Evolutionary conservation across 1,140 invertebrate genomes (phyloP), one percentile per base, ranked within the genome.

Genomic region (Apis dorsata): DNA sequence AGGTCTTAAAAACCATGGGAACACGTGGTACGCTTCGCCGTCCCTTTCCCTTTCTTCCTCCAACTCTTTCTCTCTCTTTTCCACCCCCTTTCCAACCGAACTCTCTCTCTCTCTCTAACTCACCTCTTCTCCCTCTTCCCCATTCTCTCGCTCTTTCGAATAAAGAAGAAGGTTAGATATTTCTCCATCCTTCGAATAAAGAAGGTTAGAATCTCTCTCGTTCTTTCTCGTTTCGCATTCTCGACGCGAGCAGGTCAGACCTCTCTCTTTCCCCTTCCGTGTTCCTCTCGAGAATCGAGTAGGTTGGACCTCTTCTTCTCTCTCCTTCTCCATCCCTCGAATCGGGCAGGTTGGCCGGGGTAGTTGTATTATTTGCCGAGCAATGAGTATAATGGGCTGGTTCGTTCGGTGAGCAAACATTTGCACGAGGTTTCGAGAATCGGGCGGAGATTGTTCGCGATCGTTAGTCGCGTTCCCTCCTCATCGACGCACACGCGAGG

Each of bases 291-390:
- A 44, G 34, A 44, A 44, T 44, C 34, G 34, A 44, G 34, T 44
- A 44, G 34, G 34, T 44, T 44, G 34, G n/a, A 12, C n/a, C 51
- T 49, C 15, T 57, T 15, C 62, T 15, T 51, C 17, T 44, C 51
- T 85, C 44, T 75, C 34, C 3, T 34, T 34, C 15, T n/a, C 17
- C 24, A 44, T 53, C 69, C 63, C 79, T 44, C 49, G 71, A 73
- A 68, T 85, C 73, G 79, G 89, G 90, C 91, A 91, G 90, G 88
- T 89, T 90, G 85, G 84, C 59, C 78, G 78, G 28, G 75, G 90
- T 73, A 88, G 89, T 88, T 92, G 91, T 84, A 90, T 90, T 92
- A 92, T 92, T 92, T 92, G 90, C 88, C 86, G 79, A 90, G 90
- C 81, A 90, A 90, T 84, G 89, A 86, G 87, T 81, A 87, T 87